Conservation (phyloP, 2,888 invertebrate genomes). For the Cheilosia vulpina region DNA sequence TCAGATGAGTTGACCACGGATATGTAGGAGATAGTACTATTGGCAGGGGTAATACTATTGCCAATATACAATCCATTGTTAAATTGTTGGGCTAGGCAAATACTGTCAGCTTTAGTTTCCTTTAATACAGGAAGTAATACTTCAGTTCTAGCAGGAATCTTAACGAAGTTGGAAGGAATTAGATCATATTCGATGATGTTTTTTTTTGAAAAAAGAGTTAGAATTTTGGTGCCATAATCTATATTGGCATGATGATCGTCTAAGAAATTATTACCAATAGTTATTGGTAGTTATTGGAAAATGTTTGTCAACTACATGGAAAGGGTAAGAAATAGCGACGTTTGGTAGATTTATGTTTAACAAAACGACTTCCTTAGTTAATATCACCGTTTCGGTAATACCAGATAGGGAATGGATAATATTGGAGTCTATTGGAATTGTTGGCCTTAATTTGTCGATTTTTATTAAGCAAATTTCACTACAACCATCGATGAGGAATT, state of each 20-base stretch:
- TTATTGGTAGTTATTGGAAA: background rate
- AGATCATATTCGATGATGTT: too few relatives aligned
- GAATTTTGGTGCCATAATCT: background rate
- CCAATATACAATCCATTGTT: background rate
- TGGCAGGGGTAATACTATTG: background rate
- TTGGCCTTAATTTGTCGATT: background rate
- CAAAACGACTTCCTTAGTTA: background rate
- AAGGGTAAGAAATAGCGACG: background rate
- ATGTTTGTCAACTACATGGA: background rate
- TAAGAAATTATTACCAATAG: background rate
- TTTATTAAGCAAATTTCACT: conserved; percentile 1
- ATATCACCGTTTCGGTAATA: background rate
- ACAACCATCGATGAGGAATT: conserved; percentile 40
- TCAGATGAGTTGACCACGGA: background rate
- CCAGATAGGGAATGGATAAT: background rate
- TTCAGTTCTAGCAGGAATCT: too few relatives aligned
- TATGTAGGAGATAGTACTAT: background rate
- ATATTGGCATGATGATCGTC: background rate
- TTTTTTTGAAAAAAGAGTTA: too few relatives aligned
- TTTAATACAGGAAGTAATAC: background rate
- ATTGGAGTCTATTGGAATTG: background rate
- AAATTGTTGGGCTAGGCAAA: background rate
- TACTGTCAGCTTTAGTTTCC: background rate
- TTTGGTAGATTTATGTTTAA: background rate
- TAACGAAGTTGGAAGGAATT: background rate